These are phyloP conservation scores for Pelosia muscerda DNA, from an alignment of 2,888 invertebrate genomes.

Conservation along the genomic window DNA sequence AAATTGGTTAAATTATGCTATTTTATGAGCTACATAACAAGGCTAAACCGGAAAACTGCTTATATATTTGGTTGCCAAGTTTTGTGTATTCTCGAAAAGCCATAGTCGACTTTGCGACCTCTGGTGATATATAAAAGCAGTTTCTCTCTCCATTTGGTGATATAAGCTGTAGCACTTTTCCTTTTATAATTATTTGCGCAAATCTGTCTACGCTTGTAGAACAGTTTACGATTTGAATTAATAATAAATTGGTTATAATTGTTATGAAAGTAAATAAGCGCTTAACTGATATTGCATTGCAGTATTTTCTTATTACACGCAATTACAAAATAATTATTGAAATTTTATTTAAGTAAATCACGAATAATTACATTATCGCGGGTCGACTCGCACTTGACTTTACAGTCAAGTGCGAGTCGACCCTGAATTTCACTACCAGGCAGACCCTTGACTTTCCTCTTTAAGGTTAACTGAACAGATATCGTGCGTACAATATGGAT, in stretches of 20 bases:
- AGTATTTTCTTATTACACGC: not conserved
- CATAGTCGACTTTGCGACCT: no score
- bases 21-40: no score
- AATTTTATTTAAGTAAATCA: constrained; percentile 5
- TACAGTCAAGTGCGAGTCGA: constrained; percentile 15
- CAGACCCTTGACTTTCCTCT: constrained; percentile 46
- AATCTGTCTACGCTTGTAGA: no score
- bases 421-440: constrained; percentile 36
- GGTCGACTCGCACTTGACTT: no score
- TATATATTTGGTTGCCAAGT: no score
- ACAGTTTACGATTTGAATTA: not conserved
- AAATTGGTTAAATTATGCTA: no score
- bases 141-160: no score
- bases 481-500: constrained; percentile 14
- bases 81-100: no score
- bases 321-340: not conserved
- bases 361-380: not conserved
- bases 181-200: no score
- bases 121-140: no score
- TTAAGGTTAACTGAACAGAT: constrained; percentile 27
- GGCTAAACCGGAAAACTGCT: no score
- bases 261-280: not conserved
- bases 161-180: no score
- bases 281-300: not conserved
- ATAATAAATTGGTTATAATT: not conserved